Evolutionary conservation across 2,888 invertebrate genomes (phyloP), one percentile per base, ranked within the genome.

Genomic region (Drosophila tanythrix): DNA sequence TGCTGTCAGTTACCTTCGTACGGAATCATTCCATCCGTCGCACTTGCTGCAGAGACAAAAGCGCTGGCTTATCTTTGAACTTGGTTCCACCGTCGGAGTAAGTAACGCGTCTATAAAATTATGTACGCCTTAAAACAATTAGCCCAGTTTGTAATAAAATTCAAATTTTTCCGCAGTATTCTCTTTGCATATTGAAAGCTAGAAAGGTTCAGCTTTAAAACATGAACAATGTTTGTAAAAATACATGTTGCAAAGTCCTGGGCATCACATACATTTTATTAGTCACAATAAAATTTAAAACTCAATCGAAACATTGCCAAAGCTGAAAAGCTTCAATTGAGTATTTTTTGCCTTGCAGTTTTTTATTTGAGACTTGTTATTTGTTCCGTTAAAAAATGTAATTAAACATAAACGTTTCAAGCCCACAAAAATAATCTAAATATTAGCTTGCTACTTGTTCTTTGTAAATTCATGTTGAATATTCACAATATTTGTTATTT

Each of bases 21-120:
- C 76, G 21, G 70, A 74, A 25, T 58, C 72, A 0, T 3, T 31
- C 31, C 46, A 70, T 35, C 21, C 70, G 38, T 65, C 69, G 0
- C 64, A 77, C 11, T 51, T 88, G 43, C 75, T 86, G 13, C 74
- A 70, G 21, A 82, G 93, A 4, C 80, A 79, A 8, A 90, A 88
- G 59, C 85, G 92, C 25, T 92, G 89, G 82, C 85, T 93, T 35
- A 63, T 88, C n/a, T 93, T 92, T 61, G 90, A 91, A 25, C 80
- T 90, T 67, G 93, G 93, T 36, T 60, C 89, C 1, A 46, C 84
- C 0, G 0, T 92, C 1, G 76, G 83, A 35, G 93, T 93, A 59
- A 83, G 90, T 75, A 53, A 4, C 2, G 6, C 29, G 15, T 15
- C 33, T 25, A 15, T 11, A 0, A 33, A 35, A 11, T 8, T n/a